Conservation (phyloP, 2,888 invertebrate genomes). For the Anagyrus pseudococci region DNA sequence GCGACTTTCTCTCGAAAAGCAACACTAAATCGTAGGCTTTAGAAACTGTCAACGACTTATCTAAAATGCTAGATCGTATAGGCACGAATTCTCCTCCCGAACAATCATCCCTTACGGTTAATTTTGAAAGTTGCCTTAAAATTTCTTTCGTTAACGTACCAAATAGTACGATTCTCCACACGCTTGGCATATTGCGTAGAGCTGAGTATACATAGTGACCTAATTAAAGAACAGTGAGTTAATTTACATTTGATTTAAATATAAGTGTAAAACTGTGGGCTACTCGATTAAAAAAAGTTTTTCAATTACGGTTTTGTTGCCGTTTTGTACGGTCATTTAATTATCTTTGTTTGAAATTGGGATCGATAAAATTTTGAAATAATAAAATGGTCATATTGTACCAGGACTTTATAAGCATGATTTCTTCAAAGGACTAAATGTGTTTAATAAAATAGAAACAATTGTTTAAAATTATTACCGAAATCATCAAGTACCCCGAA, state of each 20-base stretch:
- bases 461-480: too few species aligned
- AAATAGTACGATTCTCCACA: conserved; percentile 32
- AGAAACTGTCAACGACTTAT: conserved; percentile 28
- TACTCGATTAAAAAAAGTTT: not conserved
- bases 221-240: conserved; percentile 3
- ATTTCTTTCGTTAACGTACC: conserved; percentile 28
- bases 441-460: too few species aligned
- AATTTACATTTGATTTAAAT: not conserved
- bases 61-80: conserved; percentile 29
- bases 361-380: conserved; percentile 2
- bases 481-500: not conserved
- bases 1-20: conserved; percentile 34
- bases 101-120: conserved; percentile 17
- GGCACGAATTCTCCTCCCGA: conserved; percentile 32
- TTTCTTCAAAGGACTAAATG: too few species aligned
- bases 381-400: too few species aligned
- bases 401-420: too few species aligned
- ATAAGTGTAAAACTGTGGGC: not conserved
- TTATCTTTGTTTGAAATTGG: too few species aligned
- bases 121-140: conserved; percentile 23
- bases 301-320: not conserved
- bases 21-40: conserved; percentile 35
- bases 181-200: conserved; percentile 29
- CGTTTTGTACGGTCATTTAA: too few species aligned
- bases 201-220: conserved; percentile 26